Evolutionary conservation across 2,888 invertebrate species (phyloP).

Genomic region (Mythimna loreyi): DNA sequence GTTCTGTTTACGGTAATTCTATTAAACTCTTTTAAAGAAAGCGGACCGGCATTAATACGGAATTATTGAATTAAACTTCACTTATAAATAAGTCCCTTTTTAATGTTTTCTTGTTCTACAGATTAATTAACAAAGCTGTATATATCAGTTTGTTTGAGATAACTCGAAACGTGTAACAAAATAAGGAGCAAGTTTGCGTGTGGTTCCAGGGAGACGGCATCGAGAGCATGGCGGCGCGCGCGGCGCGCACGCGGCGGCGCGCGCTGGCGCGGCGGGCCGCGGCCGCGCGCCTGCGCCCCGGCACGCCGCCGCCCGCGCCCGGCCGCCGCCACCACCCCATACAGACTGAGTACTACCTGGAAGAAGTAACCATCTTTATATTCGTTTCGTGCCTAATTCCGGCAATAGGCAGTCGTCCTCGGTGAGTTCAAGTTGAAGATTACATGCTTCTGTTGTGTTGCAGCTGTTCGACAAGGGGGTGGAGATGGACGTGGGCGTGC

Average conservation of each 20-base stretch:
- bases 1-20: not conserved
- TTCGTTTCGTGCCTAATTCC: no score
- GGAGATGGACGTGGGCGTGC: constrained; percentile 95
- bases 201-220: constrained; percentile 85
- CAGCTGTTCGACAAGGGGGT: constrained; percentile 93
- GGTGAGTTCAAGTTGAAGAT: not conserved
- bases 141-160: no score
- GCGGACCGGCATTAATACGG: not conserved
- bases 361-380: constrained; percentile 92
- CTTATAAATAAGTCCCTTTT: not conserved
- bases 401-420: not conserved
- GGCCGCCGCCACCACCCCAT: constrained; percentile 96
- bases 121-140: not conserved
- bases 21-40: not conserved
- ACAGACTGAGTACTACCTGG: constrained; percentile 97
- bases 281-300: constrained; percentile 92
- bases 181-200: not conserved
- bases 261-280: constrained; percentile 94
- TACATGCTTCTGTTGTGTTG: constrained; percentile 10
- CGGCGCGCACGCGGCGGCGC: constrained; percentile 91
- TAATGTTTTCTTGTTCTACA: not conserved
- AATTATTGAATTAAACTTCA: not conserved
- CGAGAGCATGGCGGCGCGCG: constrained; percentile 80
- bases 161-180: no score
- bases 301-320: constrained; percentile 94